phyloP scores from a whole-genome alignment of 1,140 invertebrate genomes.

The Neodiprion lecontei region DNA sequence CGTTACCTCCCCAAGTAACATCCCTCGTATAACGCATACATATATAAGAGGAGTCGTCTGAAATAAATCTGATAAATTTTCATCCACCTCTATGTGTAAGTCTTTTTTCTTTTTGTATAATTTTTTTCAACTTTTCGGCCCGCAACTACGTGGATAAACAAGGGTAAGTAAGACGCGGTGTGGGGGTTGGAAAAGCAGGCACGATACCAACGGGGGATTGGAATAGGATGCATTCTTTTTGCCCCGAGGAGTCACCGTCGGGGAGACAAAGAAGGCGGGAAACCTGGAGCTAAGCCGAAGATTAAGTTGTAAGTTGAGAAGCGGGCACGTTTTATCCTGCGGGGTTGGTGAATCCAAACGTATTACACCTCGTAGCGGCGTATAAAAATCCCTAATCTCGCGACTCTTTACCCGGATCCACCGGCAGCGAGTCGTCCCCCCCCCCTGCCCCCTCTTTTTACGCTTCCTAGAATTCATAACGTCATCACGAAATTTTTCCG shows the following conservation, averaged over 20 bases:
- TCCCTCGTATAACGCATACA: no score
- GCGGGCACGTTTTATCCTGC: not conserved
- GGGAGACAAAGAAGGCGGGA: not conserved
- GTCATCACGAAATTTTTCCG: no score
- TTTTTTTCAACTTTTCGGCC: not conserved
- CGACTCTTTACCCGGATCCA: not conserved
- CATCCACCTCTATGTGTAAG: no score
- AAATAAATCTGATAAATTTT: no score
- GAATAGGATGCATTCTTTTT: not conserved
- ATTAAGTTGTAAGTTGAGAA: conserved; percentile 3
- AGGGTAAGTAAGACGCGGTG: not conserved
- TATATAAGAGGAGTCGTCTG: no score
- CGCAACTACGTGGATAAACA: not conserved
- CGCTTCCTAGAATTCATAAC: not conserved
- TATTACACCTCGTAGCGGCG: not conserved
- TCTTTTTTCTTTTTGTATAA: no score
- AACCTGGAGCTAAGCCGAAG: not conserved
- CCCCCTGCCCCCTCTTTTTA: not conserved
- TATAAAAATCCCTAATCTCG: not conserved
- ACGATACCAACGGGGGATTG: not conserved
- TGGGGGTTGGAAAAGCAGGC: no score
- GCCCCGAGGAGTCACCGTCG: not conserved
- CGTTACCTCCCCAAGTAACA: no score
- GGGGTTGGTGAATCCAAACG: not conserved
- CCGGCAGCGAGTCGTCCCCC: not conserved